A percentile compares a stretch with the other conserved stretches of the same genome.
These are phyloP conservation scores for Ceratoteleas bidentatus DNA, from an alignment of 1,140 invertebrate species.

Conservation along the genomic window DNA sequence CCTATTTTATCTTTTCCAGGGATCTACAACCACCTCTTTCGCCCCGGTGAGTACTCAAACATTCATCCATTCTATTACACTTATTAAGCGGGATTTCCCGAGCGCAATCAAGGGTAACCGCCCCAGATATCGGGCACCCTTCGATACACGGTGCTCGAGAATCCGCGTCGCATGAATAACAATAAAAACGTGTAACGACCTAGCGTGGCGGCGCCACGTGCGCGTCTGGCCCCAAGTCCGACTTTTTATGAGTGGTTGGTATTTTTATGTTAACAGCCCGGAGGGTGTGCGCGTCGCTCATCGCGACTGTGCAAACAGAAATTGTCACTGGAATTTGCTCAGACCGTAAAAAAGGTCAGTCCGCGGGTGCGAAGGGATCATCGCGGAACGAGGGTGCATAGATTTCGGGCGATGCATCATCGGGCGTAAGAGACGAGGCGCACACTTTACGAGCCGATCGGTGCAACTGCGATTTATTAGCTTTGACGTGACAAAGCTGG, in stretches of 20 bases:
- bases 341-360: slow-evolving; percentile 64
- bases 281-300: slow-evolving; percentile 47
- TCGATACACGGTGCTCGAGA: slow-evolving; percentile 4
- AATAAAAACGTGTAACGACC: slow-evolving; percentile 74
- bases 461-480: slow-evolving; percentile 45
- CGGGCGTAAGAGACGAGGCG: slow-evolving; percentile 58
- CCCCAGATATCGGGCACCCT: slow-evolving; percentile 35
- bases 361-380: slow-evolving; percentile 53
- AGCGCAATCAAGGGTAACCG: slow-evolving; percentile 35
- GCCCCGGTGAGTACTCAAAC: neutral
- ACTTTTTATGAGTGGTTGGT: slow-evolving; percentile 72
- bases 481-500: no score
- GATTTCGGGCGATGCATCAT: slow-evolving; percentile 60
- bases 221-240: slow-evolving; percentile 20
- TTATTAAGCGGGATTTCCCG: slow-evolving; percentile 35
- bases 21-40: neutral
- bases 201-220: slow-evolving; percentile 37
- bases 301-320: slow-evolving; percentile 65
- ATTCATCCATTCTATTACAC: slow-evolving; percentile 8
- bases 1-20: neutral
- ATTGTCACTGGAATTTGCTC: slow-evolving; percentile 75
- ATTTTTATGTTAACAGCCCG: slow-evolving; percentile 79
- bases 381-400: slow-evolving; percentile 65
- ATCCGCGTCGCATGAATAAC: slow-evolving; percentile 73
- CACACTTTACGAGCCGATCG: slow-evolving; percentile 56